phyloP scores from a whole-genome alignment of 2,888 invertebrate genomes.

The Trissolcus brochymenae region DNA sequence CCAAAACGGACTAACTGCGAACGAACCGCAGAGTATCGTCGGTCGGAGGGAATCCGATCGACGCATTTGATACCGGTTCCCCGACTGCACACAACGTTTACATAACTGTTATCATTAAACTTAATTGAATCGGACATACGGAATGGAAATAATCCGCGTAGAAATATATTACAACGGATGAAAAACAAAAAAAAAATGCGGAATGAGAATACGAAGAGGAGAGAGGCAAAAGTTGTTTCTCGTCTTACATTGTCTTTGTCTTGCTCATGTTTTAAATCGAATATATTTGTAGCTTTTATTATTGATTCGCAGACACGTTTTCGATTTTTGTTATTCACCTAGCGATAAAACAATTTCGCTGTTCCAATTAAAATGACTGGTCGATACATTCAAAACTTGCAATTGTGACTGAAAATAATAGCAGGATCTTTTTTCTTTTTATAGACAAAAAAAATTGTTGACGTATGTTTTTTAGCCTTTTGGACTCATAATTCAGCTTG shows the following conservation, averaged over 20 bases:
- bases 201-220: slow-evolving; percentile 5
- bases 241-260: not conserved
- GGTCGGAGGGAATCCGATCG: slow-evolving; percentile 42
- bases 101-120: slow-evolving; percentile 37
- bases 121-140: slow-evolving; percentile 37
- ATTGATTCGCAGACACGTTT: too few species aligned
- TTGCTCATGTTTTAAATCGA: too few species aligned
- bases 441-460: too few species aligned
- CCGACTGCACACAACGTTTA: slow-evolving; percentile 20
- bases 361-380: too few species aligned
- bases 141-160: slow-evolving; percentile 9
- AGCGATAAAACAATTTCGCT: too few species aligned
- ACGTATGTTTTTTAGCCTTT: too few species aligned
- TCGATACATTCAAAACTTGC: not conserved
- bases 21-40: slow-evolving; percentile 36
- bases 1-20: slow-evolving; percentile 34
- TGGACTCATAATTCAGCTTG: slow-evolving; percentile 7
- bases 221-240: slow-evolving; percentile 2
- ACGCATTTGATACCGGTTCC: slow-evolving; percentile 43
- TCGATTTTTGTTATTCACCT: too few species aligned
- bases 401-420: slow-evolving; percentile 2
- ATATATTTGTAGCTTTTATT: too few species aligned
- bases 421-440: too few species aligned
- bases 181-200: slow-evolving; percentile 5
- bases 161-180: too few species aligned